These are phyloP conservation scores for Euschistus heros DNA, from an alignment of 1,140 invertebrate genomes.

Conservation along the genomic window DNA sequence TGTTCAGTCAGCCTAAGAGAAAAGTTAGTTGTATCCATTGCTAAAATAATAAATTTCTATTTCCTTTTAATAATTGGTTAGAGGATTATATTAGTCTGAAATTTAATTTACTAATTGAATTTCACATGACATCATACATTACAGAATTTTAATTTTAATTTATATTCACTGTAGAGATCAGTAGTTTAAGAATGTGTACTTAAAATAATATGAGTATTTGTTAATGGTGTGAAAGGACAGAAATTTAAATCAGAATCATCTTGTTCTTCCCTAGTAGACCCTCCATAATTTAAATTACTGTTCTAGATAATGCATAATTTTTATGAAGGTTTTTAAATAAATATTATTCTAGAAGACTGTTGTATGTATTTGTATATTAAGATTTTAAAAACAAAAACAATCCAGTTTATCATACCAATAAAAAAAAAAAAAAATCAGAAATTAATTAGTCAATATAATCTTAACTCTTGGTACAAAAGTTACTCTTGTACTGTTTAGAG, in stretches of 20 bases:
- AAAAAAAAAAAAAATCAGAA: not conserved
- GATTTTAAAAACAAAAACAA: not conserved
- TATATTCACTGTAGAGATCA: not conserved
- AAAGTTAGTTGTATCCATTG: not conserved
- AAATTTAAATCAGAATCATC: not conserved
- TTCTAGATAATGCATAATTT: constrained; percentile 7
- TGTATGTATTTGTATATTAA: constrained; percentile 9
- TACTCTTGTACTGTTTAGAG: not conserved
- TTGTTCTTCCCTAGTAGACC: constrained; percentile 2
- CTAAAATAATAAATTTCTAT: not conserved
- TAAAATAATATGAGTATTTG: not conserved
- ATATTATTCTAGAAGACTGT: constrained; percentile 7
- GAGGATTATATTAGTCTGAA: not conserved
- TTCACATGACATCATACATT: not conserved
- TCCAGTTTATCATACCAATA: not conserved
- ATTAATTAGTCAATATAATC: not conserved
- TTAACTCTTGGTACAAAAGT: not conserved
- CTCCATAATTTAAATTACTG: not conserved
- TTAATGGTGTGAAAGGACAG: not conserved
- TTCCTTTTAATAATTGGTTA: not conserved
- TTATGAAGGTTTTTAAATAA: constrained; percentile 7
- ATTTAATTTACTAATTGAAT: not conserved
- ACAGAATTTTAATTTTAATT: too few relatives aligned
- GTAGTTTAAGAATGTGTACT: not conserved
- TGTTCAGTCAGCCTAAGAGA: not conserved